A percentile compares a stretch with the other conserved stretches of the same genome.
phyloP scores from a whole-genome alignment of 2,888 invertebrate species.

The Omphaloscelis lunosa region DNA sequence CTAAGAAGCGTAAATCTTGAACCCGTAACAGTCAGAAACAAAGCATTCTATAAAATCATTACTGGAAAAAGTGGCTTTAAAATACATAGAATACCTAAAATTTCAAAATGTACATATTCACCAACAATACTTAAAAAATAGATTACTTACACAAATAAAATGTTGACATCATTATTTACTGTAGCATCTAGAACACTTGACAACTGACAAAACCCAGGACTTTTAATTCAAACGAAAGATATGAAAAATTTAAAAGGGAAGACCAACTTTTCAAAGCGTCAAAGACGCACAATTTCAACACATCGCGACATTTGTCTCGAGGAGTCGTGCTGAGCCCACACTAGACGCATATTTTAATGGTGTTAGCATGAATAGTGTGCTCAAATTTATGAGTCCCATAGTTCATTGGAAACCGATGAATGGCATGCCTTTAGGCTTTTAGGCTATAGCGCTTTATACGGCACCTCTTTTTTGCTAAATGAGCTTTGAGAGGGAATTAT shows the following conservation, averaged over 20 bases:
- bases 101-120: neutral
- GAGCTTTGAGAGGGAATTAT: conserved; percentile 21
- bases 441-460: conserved; percentile 33
- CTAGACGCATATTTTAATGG: conserved; percentile 51
- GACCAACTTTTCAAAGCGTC: neutral
- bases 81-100: neutral
- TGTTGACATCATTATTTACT: neutral
- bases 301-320: neutral
- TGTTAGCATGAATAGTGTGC: conserved; percentile 49
- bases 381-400: conserved; percentile 51
- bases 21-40: neutral
- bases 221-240: neutral
- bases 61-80: neutral
- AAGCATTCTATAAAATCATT: neutral
- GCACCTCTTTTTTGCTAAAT: conserved; percentile 38
- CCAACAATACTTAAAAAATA: neutral
- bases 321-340: conserved; percentile 39
- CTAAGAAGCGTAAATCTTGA: conserved; percentile 6
- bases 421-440: conserved; percentile 47
- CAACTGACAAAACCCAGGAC: neutral
- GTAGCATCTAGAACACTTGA: neutral
- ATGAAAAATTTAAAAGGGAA: conserved; percentile 7
- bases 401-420: conserved; percentile 54
- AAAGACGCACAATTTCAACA: conserved; percentile 25
- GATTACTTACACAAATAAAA: neutral